phyloP scores from a whole-genome alignment of 1,140 invertebrate species.

The Drosophila watanabei region DNA sequence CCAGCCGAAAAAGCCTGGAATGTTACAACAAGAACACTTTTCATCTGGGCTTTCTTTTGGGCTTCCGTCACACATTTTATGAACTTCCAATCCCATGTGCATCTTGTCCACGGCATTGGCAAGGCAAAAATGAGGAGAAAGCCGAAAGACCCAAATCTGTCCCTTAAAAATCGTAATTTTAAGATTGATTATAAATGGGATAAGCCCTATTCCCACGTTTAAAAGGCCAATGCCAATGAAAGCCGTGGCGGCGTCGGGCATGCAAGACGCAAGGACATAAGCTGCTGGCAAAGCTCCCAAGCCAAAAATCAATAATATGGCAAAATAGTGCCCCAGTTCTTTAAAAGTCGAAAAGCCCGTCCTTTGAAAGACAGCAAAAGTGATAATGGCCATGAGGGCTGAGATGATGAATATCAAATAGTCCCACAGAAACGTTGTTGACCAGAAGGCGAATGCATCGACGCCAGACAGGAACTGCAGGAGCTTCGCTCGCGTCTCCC shows the following conservation, averaged over 20 bases:
- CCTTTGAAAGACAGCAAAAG: slow-evolving; percentile 87
- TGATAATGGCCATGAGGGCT: slow-evolving; percentile 86
- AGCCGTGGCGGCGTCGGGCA: slow-evolving; percentile 89
- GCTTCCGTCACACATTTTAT: no score
- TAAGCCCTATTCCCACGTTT: slow-evolving; percentile 84
- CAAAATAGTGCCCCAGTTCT: slow-evolving; percentile 85
- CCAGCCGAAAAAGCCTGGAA: slow-evolving; percentile 54
- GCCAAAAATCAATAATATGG: slow-evolving; percentile 86
- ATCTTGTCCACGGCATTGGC: slow-evolving; percentile 70
- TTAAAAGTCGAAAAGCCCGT: slow-evolving; percentile 86
- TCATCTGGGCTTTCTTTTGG: no score
- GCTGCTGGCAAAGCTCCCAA: slow-evolving; percentile 86
- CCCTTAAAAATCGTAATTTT: no score
- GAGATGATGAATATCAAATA: slow-evolving; percentile 88
- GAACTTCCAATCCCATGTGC: no score
- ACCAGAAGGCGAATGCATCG: slow-evolving; percentile 90
- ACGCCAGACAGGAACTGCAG: slow-evolving; percentile 91
- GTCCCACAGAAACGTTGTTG: slow-evolving; percentile 91
- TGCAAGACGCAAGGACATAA: slow-evolving; percentile 87
- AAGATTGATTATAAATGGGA: slow-evolving; percentile 87
- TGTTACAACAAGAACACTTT: slow-evolving; percentile 52
- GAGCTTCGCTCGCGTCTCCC: slow-evolving; percentile 86
- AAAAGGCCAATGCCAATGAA: slow-evolving; percentile 89
- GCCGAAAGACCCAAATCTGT: slow-evolving; percentile 86
- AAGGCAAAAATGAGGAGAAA: slow-evolving; percentile 91